phyloP scores from a whole-genome alignment of 1,140 invertebrate species.

The Bradynema listronoti region DNA sequence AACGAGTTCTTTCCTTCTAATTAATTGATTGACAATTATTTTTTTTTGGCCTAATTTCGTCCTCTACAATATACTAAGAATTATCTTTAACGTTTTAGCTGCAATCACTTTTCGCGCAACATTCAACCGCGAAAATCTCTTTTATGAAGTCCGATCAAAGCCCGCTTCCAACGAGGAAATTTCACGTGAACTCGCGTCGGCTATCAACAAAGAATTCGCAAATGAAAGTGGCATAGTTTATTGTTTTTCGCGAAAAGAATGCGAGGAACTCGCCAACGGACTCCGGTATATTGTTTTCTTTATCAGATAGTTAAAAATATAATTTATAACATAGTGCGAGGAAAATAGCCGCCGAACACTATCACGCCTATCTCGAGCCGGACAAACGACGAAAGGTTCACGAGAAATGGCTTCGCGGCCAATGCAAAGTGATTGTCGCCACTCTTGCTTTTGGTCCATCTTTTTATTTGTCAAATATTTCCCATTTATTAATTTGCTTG shows the following conservation, averaged over 20 bases:
- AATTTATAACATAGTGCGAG: neutral
- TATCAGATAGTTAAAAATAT: neutral
- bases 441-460: neutral
- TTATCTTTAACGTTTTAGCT: constrained; percentile 16
- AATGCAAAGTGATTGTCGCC: constrained; percentile 8
- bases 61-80: too few relatives aligned
- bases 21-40: too few relatives aligned
- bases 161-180: constrained; percentile 63
- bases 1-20: constrained; percentile 23
- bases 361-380: constrained; percentile 66
- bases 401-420: constrained; percentile 64
- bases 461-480: neutral
- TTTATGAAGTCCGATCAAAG: constrained; percentile 73
- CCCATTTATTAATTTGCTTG: neutral
- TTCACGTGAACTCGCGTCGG: constrained; percentile 74
- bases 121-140: constrained; percentile 88
- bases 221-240: constrained; percentile 84
- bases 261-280: constrained; percentile 64
- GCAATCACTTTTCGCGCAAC: constrained; percentile 66
- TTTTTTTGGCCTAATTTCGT: too few relatives aligned
- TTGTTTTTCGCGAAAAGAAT: constrained; percentile 73
- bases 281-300: constrained; percentile 15
- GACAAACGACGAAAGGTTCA: constrained; percentile 63
- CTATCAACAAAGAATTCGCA: constrained; percentile 68
- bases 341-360: constrained; percentile 53